Base-by-base conservation (phyloP, 2,888 invertebrate species). In the Amiota minor region DNA sequence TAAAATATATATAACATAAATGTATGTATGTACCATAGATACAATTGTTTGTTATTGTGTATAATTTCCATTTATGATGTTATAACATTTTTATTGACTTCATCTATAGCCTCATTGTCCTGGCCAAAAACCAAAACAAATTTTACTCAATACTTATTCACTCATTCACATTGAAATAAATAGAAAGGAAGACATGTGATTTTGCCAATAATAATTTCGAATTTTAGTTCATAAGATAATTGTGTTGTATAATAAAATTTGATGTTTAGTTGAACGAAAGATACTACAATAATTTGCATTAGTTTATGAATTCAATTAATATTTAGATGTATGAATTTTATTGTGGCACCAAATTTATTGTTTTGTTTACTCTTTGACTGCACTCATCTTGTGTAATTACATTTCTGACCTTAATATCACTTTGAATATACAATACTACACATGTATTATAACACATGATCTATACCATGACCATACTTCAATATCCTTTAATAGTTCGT, bases 11-110 rank as follows among this genome's bases (percentile, higher is more conserved):
- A 12, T 49, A 49, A 67, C 47, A 49, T 35, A 6, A 35, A 2
- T 35, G 35, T 35, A 35, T 2, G 6, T 6, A 35, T 35, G 6
- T 35, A 23, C n/a, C n/a, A 8, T 35, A 35, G 35, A 35, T 35
- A 35, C 35, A 35, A 35, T 35, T 35, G 35, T 49, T 67, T 70
- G 70, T 64, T 70, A 70, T 70, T 50, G 71, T 35, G 6, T 59
- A 47, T 47, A 47, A 53, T 49, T 59, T 56, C 72, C 74, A 72
- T 80, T 78, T 80, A 80, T 79, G 73, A 35, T 68, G 71, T 76
- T 71, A 76, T 79, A 77, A 80, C 80, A 79, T 76, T 80, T 80
- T 80, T 80, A 80, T 80, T 62, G 78, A 78, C 80, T 71, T 16
- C 62, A 79, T 74, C 47, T 20, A 49, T 46, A 47, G 49, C 46